Evolutionary conservation across 2,797 vertebrate species (phyloP).

Genomic region (Spinus pinus): DNA sequence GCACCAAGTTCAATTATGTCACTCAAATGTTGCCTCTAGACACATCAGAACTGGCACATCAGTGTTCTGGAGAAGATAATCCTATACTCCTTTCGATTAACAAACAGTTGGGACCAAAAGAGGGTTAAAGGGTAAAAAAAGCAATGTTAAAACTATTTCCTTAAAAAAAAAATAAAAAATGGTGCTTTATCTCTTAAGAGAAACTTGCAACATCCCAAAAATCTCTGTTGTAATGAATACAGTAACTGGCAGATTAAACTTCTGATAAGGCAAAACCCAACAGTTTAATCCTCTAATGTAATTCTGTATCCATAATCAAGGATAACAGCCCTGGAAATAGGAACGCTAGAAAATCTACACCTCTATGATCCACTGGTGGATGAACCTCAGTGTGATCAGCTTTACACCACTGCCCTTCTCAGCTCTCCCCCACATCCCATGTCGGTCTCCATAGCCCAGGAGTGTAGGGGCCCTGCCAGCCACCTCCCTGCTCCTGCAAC

Average conservation of each 20-base stretch:
- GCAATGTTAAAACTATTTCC: background rate
- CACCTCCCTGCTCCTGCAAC: background rate
- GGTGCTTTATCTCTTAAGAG: background rate
- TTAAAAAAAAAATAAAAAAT: background rate
- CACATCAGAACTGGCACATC: background rate
- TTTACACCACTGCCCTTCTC: background rate
- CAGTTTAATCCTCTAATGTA: background rate
- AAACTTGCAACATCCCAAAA: background rate
- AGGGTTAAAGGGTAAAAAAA: background rate
- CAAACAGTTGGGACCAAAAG: background rate
- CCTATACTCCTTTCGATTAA: background rate
- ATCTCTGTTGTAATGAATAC: background rate
- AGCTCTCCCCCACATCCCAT: too few species aligned
- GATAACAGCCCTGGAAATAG: background rate
- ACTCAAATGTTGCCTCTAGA: constrained; percentile 43
- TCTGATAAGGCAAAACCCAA: background rate
- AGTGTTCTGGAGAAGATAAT: background rate
- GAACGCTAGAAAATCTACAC: background rate
- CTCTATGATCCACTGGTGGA: background rate
- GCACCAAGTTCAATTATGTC: constrained; percentile 48
- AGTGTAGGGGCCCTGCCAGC: fast-evolving
- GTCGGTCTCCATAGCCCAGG: fast-evolving
- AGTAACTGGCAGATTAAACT: background rate
- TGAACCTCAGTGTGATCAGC: background rate
- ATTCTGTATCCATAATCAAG: background rate